Percentiles rank a stretch among this genome's conserved stretches.
phyloP scores from a whole-genome alignment of 1,140 invertebrate species.

The Ylistrum balloti region DNA sequence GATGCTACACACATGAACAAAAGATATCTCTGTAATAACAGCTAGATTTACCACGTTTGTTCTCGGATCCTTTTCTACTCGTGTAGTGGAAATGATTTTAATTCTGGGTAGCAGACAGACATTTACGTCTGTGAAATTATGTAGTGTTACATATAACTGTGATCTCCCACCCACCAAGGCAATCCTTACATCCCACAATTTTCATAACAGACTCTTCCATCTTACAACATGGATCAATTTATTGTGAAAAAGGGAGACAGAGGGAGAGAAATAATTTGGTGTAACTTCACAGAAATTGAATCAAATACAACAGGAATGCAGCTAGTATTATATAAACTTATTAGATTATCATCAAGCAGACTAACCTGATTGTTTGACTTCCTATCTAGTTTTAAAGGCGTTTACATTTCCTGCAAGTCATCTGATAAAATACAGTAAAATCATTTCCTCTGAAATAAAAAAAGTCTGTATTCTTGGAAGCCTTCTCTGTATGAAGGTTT shows the following conservation, averaged over 20 bases:
- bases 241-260: neutral
- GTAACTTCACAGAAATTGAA: conserved; percentile 12
- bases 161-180: neutral
- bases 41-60: neutral
- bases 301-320: neutral
- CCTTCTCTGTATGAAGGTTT: neutral
- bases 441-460: neutral
- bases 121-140: neutral
- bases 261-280: neutral
- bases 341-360: neutral
- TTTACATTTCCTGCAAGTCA: neutral
- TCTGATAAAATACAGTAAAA: neutral
- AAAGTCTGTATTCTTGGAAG: neutral
- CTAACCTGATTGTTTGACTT: neutral
- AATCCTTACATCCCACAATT: neutral
- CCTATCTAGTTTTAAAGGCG: neutral
- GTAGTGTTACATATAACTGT: neutral
- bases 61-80: neutral
- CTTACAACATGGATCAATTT: neutral
- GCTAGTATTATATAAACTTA: neutral
- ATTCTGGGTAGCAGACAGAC: neutral
- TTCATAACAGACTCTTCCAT: neutral
- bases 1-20: neutral
- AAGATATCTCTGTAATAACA: neutral
- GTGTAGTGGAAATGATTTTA: conserved; percentile 25